A percentile compares a stretch with the other conserved stretches of the same genome.
Conservation (phyloP, 35 echinoderm and acorn worm genomes). For the Strongylocentrotus purpuratus region DNA sequence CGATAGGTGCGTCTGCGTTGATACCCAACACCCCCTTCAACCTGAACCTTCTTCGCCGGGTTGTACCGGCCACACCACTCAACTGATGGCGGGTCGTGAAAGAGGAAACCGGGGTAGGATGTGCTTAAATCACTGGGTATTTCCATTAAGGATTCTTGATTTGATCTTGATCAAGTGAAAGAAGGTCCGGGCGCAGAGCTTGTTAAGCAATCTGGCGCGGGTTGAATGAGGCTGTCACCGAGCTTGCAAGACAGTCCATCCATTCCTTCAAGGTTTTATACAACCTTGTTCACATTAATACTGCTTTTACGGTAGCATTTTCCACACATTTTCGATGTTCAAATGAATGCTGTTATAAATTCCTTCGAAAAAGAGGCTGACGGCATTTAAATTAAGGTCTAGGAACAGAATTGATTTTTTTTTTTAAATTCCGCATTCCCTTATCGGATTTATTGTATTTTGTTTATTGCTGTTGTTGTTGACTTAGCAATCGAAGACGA, state of each 20-base stretch:
- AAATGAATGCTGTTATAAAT: too few relatives aligned
- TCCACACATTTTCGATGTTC: too few relatives aligned
- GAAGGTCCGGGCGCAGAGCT: background rate
- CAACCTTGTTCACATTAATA: too few relatives aligned
- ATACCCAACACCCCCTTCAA: background rate
- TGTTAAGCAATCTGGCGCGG: background rate
- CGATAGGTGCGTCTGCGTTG: background rate
- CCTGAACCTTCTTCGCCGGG: background rate
- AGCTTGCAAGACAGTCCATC: background rate
- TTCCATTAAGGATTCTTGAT: slow-evolving; percentile 18
- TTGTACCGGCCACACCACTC: background rate
- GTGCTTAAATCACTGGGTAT: slow-evolving; percentile 1
- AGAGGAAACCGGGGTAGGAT: background rate
- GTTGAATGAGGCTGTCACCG: background rate
- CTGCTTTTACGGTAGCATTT: too few relatives aligned
- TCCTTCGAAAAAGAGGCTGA: too few relatives aligned
- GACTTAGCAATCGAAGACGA: too few relatives aligned
- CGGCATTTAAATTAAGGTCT: too few relatives aligned
- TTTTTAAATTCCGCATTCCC: too few relatives aligned
- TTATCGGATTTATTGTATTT: too few relatives aligned
- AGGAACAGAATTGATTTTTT: too few relatives aligned
- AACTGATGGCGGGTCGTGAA: background rate
- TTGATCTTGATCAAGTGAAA: slow-evolving; percentile 2
- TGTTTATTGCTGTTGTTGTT: too few relatives aligned
- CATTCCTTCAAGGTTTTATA: background rate